Evolutionary conservation across 2,888 invertebrate species (phyloP), one percentile per base, ranked within the genome.

Genomic region (Cheilosia grossa): DNA sequence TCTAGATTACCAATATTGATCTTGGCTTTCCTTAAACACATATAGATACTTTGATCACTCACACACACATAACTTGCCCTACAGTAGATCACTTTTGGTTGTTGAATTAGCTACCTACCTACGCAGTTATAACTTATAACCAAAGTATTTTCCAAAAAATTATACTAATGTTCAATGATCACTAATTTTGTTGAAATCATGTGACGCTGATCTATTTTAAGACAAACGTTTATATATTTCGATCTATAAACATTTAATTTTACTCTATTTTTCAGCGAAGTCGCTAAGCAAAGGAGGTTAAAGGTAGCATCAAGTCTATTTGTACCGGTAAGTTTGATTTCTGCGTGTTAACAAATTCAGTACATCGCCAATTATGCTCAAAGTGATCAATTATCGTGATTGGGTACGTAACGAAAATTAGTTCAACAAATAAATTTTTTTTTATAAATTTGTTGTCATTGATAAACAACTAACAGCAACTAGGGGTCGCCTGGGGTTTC

Each of bases 261-360:
- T 6, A 17, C 4, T 53, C 24, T 61, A 13, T 63, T 27, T 79
- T 79, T n/a, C 51, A 79, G 79, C 2, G 64, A 51, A 33, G 64
- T 79, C 2, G 33, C 79, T 7, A 79, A 66, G 33, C 33, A 66
- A 17, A 54, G 79, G 10, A 58, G 79, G 7, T 47, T 79, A 10
- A 58, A 33, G 6, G 79, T 66, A 0, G 58, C 70, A 10, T 51
- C 37, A 2, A 72, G 72, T 19, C 10, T 79, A 13, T 79, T 79
- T 47, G 1, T 79, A 13, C 79, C 79, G 72, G 72, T 72, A 51
- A 64, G 72, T 37, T 37, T 37, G 37, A 37, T 13, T 37, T 37
- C 37, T 37, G 13, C 37, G 37, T 37, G 37, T 37, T 37, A 37
- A 4, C 13, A 37, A 13, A 37, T 13, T 37, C 37, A 13, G 13